Evolutionary conservation across 2,888 invertebrate genomes (phyloP), one percentile per base, ranked within the genome.

Genomic region (Drosophila prolongata): DNA sequence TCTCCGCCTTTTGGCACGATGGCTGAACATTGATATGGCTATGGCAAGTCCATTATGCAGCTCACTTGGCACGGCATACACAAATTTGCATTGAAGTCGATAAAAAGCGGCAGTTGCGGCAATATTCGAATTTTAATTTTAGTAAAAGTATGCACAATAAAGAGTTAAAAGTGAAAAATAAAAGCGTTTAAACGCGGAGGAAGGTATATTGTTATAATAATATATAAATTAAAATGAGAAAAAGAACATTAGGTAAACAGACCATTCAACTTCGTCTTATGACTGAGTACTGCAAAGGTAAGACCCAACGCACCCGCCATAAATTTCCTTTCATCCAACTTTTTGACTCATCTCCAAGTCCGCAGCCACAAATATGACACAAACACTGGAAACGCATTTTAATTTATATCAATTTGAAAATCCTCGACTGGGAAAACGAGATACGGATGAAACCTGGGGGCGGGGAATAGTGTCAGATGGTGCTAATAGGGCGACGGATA

Each of bases 21-120:
- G 79, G 74, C 75, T 70, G 62, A 76, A 68, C 72, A 76, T 71
- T 77, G 87, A 81, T 85, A 87, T 76, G 87, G 75, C 75, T 67
- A 57, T 75, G 87, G 79, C 87, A 84, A 68, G 82, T 77, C 77
- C 79, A 87, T 83, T 83, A 79, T 81, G 79, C 75, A 77, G 79
- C 79, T 87, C 82, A 81, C 79, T 81, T 77, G 87, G 77, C 77
- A 70, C 46, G 76, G 50, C 68, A 55, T 53, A 64, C 55, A 72
- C 54, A 55, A 72, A 59, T 72, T 61, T 53, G 47, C 34, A 47
- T 35, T 49, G 35, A 35, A 62, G 64, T 62, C 49, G 40, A 46
- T 62, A 50, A 71, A 57, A 43, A 11, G 16, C 24, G 24, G 14
- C 3, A 30, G n/a, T 14, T 58, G 30, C 46, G 14, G 46, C 19